Conservation (phyloP, 2,113 vertebrate species). For the Promerops cafer region DNA sequence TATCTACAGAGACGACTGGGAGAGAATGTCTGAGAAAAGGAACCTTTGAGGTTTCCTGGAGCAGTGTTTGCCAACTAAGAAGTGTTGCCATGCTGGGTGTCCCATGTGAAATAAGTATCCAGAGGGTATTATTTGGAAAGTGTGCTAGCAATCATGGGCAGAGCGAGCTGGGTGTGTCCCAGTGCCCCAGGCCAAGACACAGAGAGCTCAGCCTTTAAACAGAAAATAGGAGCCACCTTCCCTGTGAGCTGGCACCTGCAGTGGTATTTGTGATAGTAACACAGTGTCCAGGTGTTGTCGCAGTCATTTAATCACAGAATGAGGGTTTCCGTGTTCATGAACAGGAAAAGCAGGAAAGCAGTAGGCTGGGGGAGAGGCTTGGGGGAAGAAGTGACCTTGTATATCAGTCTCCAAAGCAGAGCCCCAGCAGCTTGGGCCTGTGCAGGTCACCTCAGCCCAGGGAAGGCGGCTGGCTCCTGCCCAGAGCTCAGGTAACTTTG, state of each 20-base stretch:
- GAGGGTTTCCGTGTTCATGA: accelerated
- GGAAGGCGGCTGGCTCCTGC: neutral
- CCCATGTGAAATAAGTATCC: neutral
- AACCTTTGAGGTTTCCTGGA: neutral
- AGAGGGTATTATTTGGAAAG: neutral
- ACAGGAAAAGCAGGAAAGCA: neutral
- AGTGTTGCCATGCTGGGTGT: neutral
- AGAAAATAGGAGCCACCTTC: neutral
- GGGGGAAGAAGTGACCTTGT: neutral
- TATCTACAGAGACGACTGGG: neutral
- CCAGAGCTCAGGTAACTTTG: neutral
- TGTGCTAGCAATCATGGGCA: neutral
- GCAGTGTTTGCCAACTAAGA: neutral
- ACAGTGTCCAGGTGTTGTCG: neutral
- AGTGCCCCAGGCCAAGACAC: neutral
- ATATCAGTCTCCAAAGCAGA: neutral
- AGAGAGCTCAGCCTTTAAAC: neutral
- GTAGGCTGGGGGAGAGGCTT: neutral
- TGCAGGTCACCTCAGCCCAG: neutral
- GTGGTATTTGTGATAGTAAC: accelerated
- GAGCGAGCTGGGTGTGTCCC: neutral
- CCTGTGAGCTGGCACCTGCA: neutral
- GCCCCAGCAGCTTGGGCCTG: neutral
- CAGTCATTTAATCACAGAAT: neutral
- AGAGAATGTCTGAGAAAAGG: neutral